A percentile compares a stretch with the other conserved stretches of the same genome.
Conservation (phyloP, 2,888 invertebrate genomes). For the Craniophora ligustri region DNA sequence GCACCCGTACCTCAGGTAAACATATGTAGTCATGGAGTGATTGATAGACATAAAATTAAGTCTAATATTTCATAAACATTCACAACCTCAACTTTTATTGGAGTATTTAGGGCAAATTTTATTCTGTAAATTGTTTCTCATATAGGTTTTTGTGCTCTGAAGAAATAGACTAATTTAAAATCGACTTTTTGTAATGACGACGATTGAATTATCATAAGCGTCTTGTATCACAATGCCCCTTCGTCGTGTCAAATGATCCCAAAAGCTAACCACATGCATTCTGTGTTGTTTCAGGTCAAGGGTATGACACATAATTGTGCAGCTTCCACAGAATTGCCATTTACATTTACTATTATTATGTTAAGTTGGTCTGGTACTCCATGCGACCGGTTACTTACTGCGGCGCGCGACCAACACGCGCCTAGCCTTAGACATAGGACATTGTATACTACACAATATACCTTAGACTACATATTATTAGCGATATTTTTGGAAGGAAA, state of each 20-base stretch:
- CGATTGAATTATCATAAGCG: too few relatives aligned
- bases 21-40: too few relatives aligned
- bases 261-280: not conserved
- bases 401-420: slow-evolving; percentile 40
- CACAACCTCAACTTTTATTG: too few relatives aligned
- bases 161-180: too few relatives aligned
- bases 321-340: slow-evolving; percentile 86
- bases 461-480: slow-evolving; percentile 71
- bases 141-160: too few relatives aligned
- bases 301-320: slow-evolving; percentile 70
- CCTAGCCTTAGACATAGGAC: slow-evolving; percentile 75
- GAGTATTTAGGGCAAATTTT: too few relatives aligned
- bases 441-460: slow-evolving; percentile 78
- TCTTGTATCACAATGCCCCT: too few relatives aligned
- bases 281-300: slow-evolving; percentile 67
- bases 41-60: too few relatives aligned
- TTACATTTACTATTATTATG: slow-evolving; percentile 71
- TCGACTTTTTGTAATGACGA: too few relatives aligned
- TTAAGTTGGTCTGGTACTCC: slow-evolving; percentile 62
- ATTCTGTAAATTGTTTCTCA: too few relatives aligned
- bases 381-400: slow-evolving; percentile 36
- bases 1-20: slow-evolving; percentile 33
- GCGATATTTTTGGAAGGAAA: slow-evolving; percentile 80
- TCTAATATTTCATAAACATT: too few relatives aligned
- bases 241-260: too few relatives aligned